These are phyloP conservation scores for Neoitamus cyanurus DNA, from an alignment of 2,888 invertebrate genomes.

Conservation along the genomic window DNA sequence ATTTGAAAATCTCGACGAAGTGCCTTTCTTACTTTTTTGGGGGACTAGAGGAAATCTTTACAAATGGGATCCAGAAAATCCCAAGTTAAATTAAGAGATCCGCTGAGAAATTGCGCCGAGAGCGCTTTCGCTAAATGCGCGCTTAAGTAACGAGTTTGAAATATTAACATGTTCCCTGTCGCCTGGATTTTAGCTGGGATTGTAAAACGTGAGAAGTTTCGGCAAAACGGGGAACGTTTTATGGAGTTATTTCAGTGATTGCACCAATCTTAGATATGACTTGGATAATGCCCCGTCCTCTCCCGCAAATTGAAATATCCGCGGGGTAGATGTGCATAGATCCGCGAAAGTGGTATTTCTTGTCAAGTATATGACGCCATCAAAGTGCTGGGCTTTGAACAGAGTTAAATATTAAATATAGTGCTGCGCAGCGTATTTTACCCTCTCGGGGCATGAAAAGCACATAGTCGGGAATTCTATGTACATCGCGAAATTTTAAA, in stretches of 20 bases:
- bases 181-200: not conserved
- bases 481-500: no score
- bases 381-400: not conserved
- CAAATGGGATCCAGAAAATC: conserved; percentile 26
- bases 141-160: not conserved
- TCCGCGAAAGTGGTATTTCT: not conserved
- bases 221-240: not conserved
- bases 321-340: not conserved
- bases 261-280: not conserved
- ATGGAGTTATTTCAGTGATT: not conserved
- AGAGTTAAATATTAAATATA: not conserved
- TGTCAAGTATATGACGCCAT: not conserved
- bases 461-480: no score
- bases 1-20: conserved; percentile 26
- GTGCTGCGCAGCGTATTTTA: no score
- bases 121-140: not conserved
- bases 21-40: not conserved
- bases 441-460: no score
- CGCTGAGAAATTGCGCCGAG: not conserved
- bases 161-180: conserved; percentile 5
- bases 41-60: conserved; percentile 13
- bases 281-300: not conserved
- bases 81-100: conserved; percentile 17
- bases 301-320: not conserved
- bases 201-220: not conserved